Conservation (phyloP, 2,797 vertebrate genomes). For the Argya squamiceps region DNA sequence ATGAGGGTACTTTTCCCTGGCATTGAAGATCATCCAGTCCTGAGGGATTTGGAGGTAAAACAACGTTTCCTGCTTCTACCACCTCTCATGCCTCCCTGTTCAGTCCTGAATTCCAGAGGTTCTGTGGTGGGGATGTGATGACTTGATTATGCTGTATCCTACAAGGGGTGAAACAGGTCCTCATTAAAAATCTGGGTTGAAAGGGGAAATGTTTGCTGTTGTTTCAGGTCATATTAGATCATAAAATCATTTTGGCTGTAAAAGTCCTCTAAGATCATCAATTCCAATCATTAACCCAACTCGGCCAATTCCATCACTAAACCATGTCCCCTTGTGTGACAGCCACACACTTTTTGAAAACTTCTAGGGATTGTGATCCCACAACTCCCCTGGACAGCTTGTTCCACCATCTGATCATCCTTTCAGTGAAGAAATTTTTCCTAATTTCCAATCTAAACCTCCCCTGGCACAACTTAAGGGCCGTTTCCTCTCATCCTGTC, state of each 20-base stretch:
- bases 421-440: background rate
- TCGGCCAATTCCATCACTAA: background rate
- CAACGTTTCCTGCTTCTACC: background rate
- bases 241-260: background rate
- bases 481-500: background rate
- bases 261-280: rapidly evolving
- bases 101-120: background rate
- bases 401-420: background rate
- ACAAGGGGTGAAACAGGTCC: background rate
- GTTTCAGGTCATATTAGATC: background rate
- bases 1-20: conserved; percentile 98
- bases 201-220: background rate
- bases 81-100: background rate
- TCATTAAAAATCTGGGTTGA: background rate
- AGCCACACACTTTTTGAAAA: background rate
- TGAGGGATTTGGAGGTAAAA: conserved; percentile 94
- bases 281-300: background rate
- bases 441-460: background rate
- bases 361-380: background rate
- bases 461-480: background rate
- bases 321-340: background rate
- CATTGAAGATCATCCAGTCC: conserved; percentile 97
- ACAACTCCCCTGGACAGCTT: background rate
- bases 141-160: background rate
- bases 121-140: background rate